These are phyloP conservation scores for Folsomia manolachei DNA, from an alignment of 2,888 invertebrate species.

Conservation along the genomic window DNA sequence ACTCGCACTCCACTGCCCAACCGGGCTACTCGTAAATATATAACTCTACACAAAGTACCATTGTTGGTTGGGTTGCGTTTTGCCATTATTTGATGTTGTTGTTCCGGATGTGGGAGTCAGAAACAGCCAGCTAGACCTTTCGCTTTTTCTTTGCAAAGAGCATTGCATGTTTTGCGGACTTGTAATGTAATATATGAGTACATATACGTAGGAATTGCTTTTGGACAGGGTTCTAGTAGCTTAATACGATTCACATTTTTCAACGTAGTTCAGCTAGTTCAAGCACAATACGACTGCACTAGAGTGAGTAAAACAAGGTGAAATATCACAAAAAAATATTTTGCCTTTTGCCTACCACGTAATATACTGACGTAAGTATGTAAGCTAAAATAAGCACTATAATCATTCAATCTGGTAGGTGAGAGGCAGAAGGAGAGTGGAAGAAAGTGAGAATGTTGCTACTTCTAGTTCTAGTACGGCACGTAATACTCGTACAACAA, in stretches of 20 bases:
- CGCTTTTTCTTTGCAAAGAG: background rate
- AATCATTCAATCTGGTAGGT: no score
- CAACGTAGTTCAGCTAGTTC: no score
- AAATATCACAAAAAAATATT: background rate
- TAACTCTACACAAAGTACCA: no score
- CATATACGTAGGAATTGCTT: no score
- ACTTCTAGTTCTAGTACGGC: background rate
- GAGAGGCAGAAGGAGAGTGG: background rate
- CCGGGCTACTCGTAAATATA: background rate
- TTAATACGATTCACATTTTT: no score
- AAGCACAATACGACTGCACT: background rate
- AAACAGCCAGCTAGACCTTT: no score
- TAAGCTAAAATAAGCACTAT: background rate
- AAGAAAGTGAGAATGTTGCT: background rate
- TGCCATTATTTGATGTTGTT: no score
- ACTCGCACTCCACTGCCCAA: background rate
- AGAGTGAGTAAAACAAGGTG: background rate
- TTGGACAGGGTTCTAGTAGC: no score
- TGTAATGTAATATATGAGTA: no score
- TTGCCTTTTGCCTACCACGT: background rate
- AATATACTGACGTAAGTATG: no score
- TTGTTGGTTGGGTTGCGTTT: background rate
- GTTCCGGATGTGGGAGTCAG: background rate
- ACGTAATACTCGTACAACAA: background rate
- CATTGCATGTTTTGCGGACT: background rate